These are phyloP conservation scores for Contarinia nasturtii DNA, from an alignment of 1,140 invertebrate species.

Conservation along the genomic window DNA sequence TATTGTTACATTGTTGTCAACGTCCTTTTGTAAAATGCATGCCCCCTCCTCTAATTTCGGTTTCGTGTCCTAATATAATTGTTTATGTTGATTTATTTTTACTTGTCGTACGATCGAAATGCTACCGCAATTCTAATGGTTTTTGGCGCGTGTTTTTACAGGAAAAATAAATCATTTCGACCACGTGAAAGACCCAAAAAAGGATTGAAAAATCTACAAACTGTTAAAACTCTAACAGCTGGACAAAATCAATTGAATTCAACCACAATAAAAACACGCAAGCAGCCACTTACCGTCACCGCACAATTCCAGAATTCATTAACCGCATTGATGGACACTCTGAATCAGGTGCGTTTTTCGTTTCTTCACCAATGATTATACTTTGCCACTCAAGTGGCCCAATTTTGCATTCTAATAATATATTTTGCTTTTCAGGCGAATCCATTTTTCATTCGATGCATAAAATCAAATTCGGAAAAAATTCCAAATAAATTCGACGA, in stretches of 20 bases:
- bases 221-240: slow-evolving; percentile 65
- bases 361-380: not conserved
- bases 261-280: slow-evolving; percentile 42
- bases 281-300: slow-evolving; percentile 79
- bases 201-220: slow-evolving; percentile 72
- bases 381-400: not conserved
- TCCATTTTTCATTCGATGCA: slow-evolving; percentile 93
- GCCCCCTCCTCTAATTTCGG: too few relatives aligned
- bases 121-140: too few relatives aligned
- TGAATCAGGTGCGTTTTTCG: slow-evolving; percentile 41
- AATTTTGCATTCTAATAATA: not conserved
- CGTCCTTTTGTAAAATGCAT: too few relatives aligned
- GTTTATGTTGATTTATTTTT: too few relatives aligned
- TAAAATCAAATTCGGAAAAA: slow-evolving; percentile 88
- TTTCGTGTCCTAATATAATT: too few relatives aligned
- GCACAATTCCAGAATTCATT: slow-evolving; percentile 88
- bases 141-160: slow-evolving; percentile 18
- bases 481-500: slow-evolving; percentile 84
- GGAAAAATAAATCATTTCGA: slow-evolving; percentile 80
- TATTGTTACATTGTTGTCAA: too few relatives aligned
- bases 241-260: slow-evolving; percentile 11
- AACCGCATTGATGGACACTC: slow-evolving; percentile 76
- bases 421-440: slow-evolving; percentile 38
- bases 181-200: slow-evolving; percentile 60
- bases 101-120: too few relatives aligned